These are phyloP conservation scores for Drepana arcuata DNA, from an alignment of 1,140 invertebrate species.

Conservation along the genomic window DNA sequence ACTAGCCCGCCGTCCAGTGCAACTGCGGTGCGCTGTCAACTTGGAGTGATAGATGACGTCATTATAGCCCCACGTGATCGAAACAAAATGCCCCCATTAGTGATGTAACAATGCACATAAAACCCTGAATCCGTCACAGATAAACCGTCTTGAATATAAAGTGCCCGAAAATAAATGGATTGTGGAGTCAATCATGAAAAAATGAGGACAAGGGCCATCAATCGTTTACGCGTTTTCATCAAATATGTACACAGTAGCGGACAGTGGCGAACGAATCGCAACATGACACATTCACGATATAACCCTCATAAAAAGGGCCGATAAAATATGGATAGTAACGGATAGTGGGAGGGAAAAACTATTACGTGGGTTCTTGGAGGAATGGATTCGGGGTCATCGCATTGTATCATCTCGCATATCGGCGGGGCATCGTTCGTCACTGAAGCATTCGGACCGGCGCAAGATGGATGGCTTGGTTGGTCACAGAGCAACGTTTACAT, in stretches of 20 bases:
- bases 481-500: conserved; percentile 29
- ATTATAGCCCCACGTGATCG: conserved; percentile 24
- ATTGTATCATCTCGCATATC: conserved; percentile 49
- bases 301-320: conserved; percentile 38
- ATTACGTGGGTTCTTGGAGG: conserved; percentile 31
- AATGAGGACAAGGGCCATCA: conserved; percentile 33
- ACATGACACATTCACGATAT: conserved; percentile 34
- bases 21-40: conserved; percentile 27
- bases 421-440: conserved; percentile 31
- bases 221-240: conserved; percentile 37
- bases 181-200: conserved; percentile 21
- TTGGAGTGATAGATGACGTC: conserved; percentile 43
- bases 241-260: conserved; percentile 35
- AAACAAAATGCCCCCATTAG: conserved; percentile 17
- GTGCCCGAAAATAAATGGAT: conserved; percentile 34
- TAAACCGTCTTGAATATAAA: no score
- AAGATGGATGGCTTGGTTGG: conserved; percentile 32
- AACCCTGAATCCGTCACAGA: no score
- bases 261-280: conserved; percentile 18
- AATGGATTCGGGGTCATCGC: conserved; percentile 52
- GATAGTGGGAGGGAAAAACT: conserved; percentile 37
- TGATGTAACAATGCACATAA: conserved; percentile 14
- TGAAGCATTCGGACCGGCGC: conserved; percentile 16
- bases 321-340: conserved; percentile 40
- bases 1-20: conserved; percentile 19